Evolutionary conservation across 2,888 invertebrate genomes (phyloP), one percentile per base, ranked within the genome.

Genomic region (Caenorhabditis virilis): DNA sequence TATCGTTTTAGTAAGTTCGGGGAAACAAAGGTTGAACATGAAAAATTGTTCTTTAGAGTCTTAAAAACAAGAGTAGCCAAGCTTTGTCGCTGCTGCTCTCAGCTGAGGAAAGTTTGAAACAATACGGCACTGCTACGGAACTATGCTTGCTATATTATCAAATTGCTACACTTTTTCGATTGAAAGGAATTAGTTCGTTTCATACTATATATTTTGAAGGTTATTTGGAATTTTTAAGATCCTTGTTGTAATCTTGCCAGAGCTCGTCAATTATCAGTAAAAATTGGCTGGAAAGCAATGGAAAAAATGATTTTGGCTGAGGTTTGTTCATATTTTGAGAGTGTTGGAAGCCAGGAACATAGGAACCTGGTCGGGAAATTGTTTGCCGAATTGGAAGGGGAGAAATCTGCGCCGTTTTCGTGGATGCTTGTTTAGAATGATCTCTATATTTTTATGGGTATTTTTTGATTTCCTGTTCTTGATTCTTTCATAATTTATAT

Each of bases 271-370:
- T 16, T 33, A 11, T 27, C 46, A n/a, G n/a, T 16, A 9, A 11
- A 41, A 20, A 46, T 46, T n/a, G 57, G 51, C 1, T 66, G 56
- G 54, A 56, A 52, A 7, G 27, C 52, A 0, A 54, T 69, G 52
- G 56, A 62, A 23, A 69, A 69, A 30, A n/a, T 51, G 33, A 35
- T 55, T 7, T 22, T 58, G 9, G 26, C 54, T 6, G 58, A 63
- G 33, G 11, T 22, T 2, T 13, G 9, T 1, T 33, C 13, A 6
- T 33, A 22, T 18, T 47, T 20, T 35, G 35, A 47, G 25, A 45
- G 46, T 1, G 46, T 51, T 20, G 51, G 47, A 2, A 7, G 42
- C 13, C 0, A 15, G n/a, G 16, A 15, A n/a, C 23, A 1, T 4
- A 39, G 25, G 15, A 20, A 22, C 9, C 22, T 15, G 25, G n/a